Evolutionary conservation across 2,797 vertebrate genomes (phyloP), one percentile per base, ranked within the genome.

Genomic region (Esox masquinongy): DNA sequence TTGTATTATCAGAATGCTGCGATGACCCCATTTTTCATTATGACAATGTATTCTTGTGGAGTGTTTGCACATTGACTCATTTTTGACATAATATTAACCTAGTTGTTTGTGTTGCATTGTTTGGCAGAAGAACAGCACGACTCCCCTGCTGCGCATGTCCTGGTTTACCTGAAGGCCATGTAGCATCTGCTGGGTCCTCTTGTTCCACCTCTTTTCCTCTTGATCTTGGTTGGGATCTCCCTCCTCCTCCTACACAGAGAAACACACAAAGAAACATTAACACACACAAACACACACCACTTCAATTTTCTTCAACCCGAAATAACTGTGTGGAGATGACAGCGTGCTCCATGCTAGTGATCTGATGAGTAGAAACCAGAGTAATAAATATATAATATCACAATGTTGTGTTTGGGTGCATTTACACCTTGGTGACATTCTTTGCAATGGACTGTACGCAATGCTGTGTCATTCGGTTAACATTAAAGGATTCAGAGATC

Each of bases 131-230:
- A 16, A 17, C 5, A 29, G 69, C 16, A 53, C 0, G 3, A 31
- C 2, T 43, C 39, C 43, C 43, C 43, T 11, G 43, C 0, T 8
- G 11, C 14, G 34, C 43, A 1, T 14, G 6, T 19, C 75, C 11
- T 56, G 59, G 61, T 47, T 8, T 90, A 94, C 94, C 98, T 99
- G 98, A 82, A 99, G 97, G n/a, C 97, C 98, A 7, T 99, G 97
- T 49, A 99, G 96, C 98, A 99, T 99, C 91, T 99, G 98, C 82
- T 99, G 98, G 82, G 97, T 99, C 87, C 98, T 96, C 92, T 99
- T 99, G 91, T 99, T 99, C 98, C 98, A 99, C 75, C 98, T 94
- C 85, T 97, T 96, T 91, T 99, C 98, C 85, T 99, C 98, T 82
- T 99, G 97, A 89, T 99, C 98, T 87, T 99, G 98, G 87, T 98